Conservation (phyloP, 2,888 invertebrate genomes). For the Ophion costatus region DNA sequence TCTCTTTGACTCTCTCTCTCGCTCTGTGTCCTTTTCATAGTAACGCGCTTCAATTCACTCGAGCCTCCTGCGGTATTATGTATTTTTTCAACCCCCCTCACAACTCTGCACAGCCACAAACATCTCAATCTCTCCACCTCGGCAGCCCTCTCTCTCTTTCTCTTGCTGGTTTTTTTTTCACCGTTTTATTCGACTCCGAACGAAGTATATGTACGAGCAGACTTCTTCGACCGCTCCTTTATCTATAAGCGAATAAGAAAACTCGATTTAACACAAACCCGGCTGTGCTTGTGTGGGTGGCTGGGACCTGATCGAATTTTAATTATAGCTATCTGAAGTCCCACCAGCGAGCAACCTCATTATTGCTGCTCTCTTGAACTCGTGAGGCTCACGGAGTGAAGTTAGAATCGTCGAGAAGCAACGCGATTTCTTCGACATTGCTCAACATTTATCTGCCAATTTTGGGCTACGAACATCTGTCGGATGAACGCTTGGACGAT, state of each 20-base stretch:
- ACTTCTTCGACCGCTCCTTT: constrained; percentile 64
- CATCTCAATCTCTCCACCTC: constrained; percentile 66
- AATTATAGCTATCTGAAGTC: constrained; percentile 77
- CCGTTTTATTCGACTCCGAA: constrained; percentile 56
- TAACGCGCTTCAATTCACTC: constrained; percentile 41
- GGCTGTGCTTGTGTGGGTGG: constrained; percentile 4
- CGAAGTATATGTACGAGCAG: constrained; percentile 45
- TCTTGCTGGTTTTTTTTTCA: constrained; percentile 29
- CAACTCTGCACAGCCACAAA: constrained; percentile 47
- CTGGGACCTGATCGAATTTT: constrained; percentile 78
- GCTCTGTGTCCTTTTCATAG: constrained; percentile 49
- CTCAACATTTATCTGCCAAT: no score
- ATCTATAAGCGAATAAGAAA: constrained; percentile 64
- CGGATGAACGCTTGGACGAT: no score
- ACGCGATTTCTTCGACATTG: no score
- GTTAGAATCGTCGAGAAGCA: neutral
- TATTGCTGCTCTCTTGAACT: constrained; percentile 10
- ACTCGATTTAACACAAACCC: constrained; percentile 43
- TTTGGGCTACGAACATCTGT: no score
- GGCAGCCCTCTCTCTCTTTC: constrained; percentile 60
- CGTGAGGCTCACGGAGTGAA: neutral
- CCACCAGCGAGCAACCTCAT: constrained; percentile 59
- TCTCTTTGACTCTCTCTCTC: constrained; percentile 62
- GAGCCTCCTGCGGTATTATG: constrained; percentile 45
- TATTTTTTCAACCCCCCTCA: constrained; percentile 46